Base-by-base conservation (phyloP, 2,113 vertebrate species). In the Cyprinus carpio region DNA sequence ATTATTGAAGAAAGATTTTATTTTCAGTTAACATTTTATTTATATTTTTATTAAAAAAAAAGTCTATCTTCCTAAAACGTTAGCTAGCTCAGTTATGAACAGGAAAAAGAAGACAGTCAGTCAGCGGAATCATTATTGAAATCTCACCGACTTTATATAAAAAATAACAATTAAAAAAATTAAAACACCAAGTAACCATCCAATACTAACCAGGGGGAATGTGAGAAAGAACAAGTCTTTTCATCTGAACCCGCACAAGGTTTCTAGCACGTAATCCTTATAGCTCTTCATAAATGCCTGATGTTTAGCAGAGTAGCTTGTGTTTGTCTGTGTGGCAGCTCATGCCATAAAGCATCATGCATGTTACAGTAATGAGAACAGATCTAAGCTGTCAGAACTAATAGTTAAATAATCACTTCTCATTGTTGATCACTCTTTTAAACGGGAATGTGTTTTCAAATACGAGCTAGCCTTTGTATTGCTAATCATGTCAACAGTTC, bases 401-500 rank as follows among this genome's bases (percentile, higher is more conserved):
- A 65, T 69, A 75, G 64, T 84, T 75, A 71, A 83, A 86, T 83
- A 67, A 88, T 86, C 69, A 81, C 60, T 27, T 62, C 74, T 18
- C 60, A 71, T 83, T 86, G 51, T 84, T 86, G 65, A 29, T 60
- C 43, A 34, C 78, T 83, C 79, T 62, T 74, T n/a, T n/a, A 85
- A 87, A 51, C 5, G 23, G 72, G 82, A 88, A 88, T 86, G 83
- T 74, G 60, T 71, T 77, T 31, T 85, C 79, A 64, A 69, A 88
- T 75, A 27, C 56, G 18, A 81, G 78, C 83, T 87, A 86, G 82
- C 86, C 82, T 74, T 37, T 5, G 67, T 82, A 46, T 81, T 89
- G 85, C 81, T 87, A 85, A 88, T 75, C 78, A 84, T 76, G 58
- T 86, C 84, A 84, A 78, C 78, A 81, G n/a, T n/a, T 82, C 80